Evolutionary conservation across 2,113 vertebrate genomes (phyloP).

Genomic region (Ariopsis seemanni): DNA sequence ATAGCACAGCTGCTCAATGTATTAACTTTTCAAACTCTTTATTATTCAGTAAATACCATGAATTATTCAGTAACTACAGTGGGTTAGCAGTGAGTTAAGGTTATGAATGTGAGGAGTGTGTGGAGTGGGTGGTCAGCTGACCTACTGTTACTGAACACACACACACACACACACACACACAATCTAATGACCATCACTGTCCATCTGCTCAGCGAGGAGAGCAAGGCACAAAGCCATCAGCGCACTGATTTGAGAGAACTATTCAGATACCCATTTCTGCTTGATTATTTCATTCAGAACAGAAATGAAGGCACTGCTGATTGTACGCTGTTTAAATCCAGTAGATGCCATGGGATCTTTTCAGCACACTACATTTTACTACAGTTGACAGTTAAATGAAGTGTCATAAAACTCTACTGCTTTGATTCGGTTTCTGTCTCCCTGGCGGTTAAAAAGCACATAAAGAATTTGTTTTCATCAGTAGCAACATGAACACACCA

Average conservation of each 20-base stretch:
- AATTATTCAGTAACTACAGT: not conserved
- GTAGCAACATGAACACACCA: not conserved
- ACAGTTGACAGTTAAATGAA: slow-evolving; percentile 39
- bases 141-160: not conserved
- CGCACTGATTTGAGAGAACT: not conserved
- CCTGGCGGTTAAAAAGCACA: slow-evolving; percentile 13
- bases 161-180: not conserved
- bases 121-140: not conserved
- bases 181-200: not conserved
- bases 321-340: slow-evolving; percentile 1
- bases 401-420: slow-evolving; percentile 28
- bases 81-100: not conserved
- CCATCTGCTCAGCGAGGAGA: slow-evolving; percentile 10
- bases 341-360: not conserved
- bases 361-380: slow-evolving; percentile 22
- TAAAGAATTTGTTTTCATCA: not conserved
- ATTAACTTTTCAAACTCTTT: not conserved
- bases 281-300: slow-evolving; percentile 11
- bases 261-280: not conserved
- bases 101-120: not conserved
- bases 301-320: not conserved
- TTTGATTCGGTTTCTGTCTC: slow-evolving; percentile 24
- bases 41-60: not conserved
- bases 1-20: not conserved
- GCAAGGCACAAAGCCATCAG: not conserved